These are phyloP conservation scores for Armadillidium nasatum DNA, from an alignment of 1,140 invertebrate species.

Conservation along the genomic window DNA sequence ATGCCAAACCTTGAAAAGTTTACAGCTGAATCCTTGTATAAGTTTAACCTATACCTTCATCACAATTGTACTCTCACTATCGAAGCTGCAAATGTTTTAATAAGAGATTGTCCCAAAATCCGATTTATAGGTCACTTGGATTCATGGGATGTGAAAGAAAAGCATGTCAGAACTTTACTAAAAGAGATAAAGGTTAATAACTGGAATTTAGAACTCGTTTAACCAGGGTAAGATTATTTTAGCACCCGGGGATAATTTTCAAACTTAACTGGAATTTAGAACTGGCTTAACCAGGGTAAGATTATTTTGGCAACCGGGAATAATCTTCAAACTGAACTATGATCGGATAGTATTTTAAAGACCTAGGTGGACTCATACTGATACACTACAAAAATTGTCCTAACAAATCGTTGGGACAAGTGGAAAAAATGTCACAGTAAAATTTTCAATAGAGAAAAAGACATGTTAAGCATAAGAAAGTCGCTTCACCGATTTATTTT, in stretches of 20 bases:
- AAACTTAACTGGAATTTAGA: constrained; percentile 31
- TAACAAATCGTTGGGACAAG: too few relatives aligned
- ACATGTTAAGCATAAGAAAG: too few relatives aligned
- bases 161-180: constrained; percentile 33
- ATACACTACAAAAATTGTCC: too few relatives aligned
- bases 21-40: constrained; percentile 38
- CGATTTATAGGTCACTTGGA: constrained; percentile 38
- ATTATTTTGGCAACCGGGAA: too few relatives aligned
- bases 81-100: constrained; percentile 28
- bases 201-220: constrained; percentile 25
- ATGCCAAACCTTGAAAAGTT: constrained; percentile 33
- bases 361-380: too few relatives aligned
- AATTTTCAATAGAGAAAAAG: too few relatives aligned
- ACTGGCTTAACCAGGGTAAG: not conserved
- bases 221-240: not conserved
- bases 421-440: too few relatives aligned
- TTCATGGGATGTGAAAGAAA: constrained; percentile 38
- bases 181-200: constrained; percentile 32
- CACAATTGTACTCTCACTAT: constrained; percentile 38
- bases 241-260: too few relatives aligned
- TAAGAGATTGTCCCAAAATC: constrained; percentile 31
- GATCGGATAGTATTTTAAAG: too few relatives aligned
- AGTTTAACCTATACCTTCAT: constrained; percentile 36
- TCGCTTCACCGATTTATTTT: too few relatives aligned
- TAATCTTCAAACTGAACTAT: too few relatives aligned